A percentile compares a stretch with the other conserved stretches of the same genome.
phyloP scores from a whole-genome alignment of 2,113 vertebrate genomes.

The Nettapus auritus region DNA sequence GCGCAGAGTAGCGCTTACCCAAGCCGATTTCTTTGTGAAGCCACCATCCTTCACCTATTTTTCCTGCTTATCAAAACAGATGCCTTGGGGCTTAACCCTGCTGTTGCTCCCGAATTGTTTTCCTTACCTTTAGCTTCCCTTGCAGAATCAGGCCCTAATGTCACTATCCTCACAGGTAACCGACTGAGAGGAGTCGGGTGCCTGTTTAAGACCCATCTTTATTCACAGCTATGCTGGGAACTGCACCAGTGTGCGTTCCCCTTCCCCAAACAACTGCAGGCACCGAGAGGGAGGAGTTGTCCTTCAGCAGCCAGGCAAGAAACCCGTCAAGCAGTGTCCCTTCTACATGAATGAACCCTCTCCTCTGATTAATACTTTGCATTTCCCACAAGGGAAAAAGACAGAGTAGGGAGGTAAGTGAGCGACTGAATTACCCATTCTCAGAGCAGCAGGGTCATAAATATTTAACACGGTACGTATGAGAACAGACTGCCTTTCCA shows the following conservation, averaged over 20 bases:
- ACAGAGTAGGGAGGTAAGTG: not conserved
- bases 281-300: conserved; percentile 17
- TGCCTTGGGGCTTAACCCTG: not conserved
- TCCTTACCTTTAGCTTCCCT: conserved; percentile 7
- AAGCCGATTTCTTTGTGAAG: not conserved
- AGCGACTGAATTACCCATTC: conserved; percentile 9
- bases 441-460: conserved; percentile 7
- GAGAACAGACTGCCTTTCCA: conserved; percentile 12
- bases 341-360: conserved; percentile 29
- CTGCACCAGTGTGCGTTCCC: not conserved
- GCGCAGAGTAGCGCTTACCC: not conserved
- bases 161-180: not conserved
- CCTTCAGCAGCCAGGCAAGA: conserved; percentile 35
- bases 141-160: not conserved
- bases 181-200: not conserved
- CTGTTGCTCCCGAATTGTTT: not conserved
- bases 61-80: not conserved
- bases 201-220: not conserved
- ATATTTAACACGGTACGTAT: conserved; percentile 33
- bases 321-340: conserved; percentile 20
- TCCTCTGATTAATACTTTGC: conserved; percentile 32
- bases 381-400: conserved; percentile 24
- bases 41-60: not conserved
- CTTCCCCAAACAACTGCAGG: conserved; percentile 32
- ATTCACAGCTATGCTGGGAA: not conserved